Conservation (phyloP, 1,140 invertebrate species). For the Pseudomyrmex flavicornis region DNA sequence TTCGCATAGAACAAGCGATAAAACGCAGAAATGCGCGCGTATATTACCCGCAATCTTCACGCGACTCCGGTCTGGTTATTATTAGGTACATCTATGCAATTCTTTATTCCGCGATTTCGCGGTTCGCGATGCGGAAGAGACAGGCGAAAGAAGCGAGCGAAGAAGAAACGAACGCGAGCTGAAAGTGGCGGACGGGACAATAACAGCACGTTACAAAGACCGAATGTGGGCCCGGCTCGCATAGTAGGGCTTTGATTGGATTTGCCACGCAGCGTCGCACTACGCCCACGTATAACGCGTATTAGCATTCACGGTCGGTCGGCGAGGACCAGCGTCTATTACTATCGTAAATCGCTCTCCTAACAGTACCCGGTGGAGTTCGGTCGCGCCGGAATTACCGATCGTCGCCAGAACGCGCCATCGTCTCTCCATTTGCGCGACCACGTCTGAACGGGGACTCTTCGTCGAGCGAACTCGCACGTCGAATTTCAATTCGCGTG, state of each 20-base stretch:
- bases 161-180: conserved; percentile 1
- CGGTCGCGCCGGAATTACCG: conserved; percentile 58
- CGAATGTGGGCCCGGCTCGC: conserved; percentile 57
- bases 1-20: conserved; percentile 4
- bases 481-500: conserved; percentile 70
- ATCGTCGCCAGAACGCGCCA: conserved; percentile 45
- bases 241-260: conserved; percentile 80
- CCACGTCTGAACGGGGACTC: neutral
- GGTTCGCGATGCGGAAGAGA: conserved; percentile 25
- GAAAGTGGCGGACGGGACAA: conserved; percentile 30
- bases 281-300: conserved; percentile 77
- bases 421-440: conserved; percentile 20
- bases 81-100: conserved; percentile 4
- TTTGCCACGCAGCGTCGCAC: conserved; percentile 76
- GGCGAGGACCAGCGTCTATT: conserved; percentile 64
- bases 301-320: conserved; percentile 75
- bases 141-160: conserved; percentile 7
- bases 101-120: neutral
- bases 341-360: conserved; percentile 75
- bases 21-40: neutral
- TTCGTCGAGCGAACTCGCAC: conserved; percentile 40
- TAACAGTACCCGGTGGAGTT: conserved; percentile 63
- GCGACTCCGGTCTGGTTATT: neutral
- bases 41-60: neutral
- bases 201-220: conserved; percentile 50